Conservation (phyloP, 2,113 vertebrate genomes). For the Barbus barbus region DNA sequence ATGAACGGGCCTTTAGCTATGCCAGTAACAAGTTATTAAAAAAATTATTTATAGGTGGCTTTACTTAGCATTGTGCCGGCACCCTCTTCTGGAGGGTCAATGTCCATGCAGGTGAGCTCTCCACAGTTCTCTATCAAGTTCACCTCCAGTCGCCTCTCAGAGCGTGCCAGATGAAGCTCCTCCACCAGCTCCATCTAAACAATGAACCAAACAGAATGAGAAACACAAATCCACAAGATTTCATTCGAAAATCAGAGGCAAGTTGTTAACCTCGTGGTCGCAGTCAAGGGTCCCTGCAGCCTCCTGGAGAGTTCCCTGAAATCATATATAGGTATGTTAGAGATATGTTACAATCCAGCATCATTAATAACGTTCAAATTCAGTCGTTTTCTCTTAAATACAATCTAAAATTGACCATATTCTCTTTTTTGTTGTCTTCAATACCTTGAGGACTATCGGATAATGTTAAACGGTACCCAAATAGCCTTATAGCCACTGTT, state of each 20-base stretch:
- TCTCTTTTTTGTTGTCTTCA: not conserved
- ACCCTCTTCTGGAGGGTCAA: slow-evolving; percentile 81
- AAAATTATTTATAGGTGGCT: not conserved
- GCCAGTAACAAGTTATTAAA: not conserved
- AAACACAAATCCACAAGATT: not conserved
- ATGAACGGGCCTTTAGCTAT: not conserved
- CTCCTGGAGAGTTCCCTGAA: slow-evolving; percentile 56
- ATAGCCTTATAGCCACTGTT: not conserved
- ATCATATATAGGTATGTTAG: not conserved
- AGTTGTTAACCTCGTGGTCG: slow-evolving; percentile 78
- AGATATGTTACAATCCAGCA: not conserved
- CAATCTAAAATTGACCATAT: not conserved
- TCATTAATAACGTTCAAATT: not conserved
- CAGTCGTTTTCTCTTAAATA: not conserved
- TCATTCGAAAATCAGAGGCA: not conserved
- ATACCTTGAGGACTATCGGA: not conserved
- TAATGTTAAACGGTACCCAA: not conserved
- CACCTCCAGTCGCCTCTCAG: slow-evolving; percentile 77
- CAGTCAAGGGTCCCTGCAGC: slow-evolving; percentile 59
- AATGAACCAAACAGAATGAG: slow-evolving; percentile 22
- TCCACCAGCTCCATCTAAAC: slow-evolving; percentile 83
- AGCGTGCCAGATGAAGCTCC: slow-evolving; percentile 84
- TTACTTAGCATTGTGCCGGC: slow-evolving; percentile 68
- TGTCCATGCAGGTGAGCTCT: slow-evolving; percentile 89
- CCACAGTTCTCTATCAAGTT: slow-evolving; percentile 79